phyloP scores from a whole-genome alignment of 2,797 vertebrate species.

The Balearica regulorum region DNA sequence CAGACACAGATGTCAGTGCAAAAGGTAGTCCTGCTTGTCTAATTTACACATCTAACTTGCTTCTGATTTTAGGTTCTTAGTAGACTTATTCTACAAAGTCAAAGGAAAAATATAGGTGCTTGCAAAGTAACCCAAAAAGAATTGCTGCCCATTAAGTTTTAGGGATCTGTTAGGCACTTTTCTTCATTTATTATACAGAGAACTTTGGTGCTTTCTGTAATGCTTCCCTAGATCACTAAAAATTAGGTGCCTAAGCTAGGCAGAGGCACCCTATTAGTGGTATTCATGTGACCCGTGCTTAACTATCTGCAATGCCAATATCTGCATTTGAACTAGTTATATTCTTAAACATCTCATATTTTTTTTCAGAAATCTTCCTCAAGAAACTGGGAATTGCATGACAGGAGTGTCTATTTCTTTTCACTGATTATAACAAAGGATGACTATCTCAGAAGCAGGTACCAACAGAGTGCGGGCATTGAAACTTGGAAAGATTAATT shows the following conservation, averaged over 20 bases:
- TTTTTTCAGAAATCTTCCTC: not conserved
- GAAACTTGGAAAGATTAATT: not conserved
- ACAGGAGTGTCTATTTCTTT: not conserved
- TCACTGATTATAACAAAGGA: not conserved
- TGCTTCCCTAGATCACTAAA: not conserved
- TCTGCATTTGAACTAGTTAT: not conserved
- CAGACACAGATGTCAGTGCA: not conserved
- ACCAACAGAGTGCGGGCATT: not conserved
- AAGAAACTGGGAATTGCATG: not conserved
- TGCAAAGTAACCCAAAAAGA: not conserved
- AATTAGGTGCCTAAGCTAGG: not conserved
- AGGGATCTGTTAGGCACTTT: not conserved
- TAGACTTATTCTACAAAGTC: not conserved
- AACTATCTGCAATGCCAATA: not conserved
- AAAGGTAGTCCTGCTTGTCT: not conserved
- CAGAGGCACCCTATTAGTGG: not conserved
- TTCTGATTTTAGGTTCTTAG: not conserved
- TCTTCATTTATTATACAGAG: not conserved
- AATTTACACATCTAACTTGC: not conserved
- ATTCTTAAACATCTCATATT: not conserved
- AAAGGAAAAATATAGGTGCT: not conserved
- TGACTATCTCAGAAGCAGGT: not conserved
- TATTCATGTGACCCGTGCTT: not conserved
- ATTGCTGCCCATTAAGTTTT: not conserved
- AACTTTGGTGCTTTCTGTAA: not conserved